phyloP scores from a whole-genome alignment of 2,888 invertebrate genomes.

The Geophilus truncorum region DNA sequence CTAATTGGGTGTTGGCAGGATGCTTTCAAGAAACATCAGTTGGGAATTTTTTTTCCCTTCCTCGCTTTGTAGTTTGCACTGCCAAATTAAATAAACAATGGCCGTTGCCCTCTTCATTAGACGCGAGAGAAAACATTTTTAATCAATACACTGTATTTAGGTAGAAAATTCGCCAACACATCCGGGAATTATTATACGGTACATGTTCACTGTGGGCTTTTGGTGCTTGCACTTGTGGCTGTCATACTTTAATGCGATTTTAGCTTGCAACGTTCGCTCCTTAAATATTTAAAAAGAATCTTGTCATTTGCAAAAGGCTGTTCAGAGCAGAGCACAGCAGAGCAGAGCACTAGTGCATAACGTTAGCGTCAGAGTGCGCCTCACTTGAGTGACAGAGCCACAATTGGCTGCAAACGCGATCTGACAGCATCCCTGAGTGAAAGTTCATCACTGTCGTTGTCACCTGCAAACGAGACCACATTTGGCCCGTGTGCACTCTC shows the following conservation, averaged over 20 bases:
- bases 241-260: conserved; percentile 7
- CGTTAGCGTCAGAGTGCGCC: conserved; percentile 22
- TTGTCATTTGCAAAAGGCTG: conserved; percentile 18
- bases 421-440: conserved; percentile 27
- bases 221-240: not conserved
- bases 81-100: not conserved
- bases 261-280: not conserved
- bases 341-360: conserved; percentile 20
- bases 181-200: too few relatives aligned
- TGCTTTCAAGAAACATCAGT: conserved; percentile 7
- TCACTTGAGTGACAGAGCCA: conserved; percentile 21
- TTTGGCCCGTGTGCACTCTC: conserved; percentile 27
- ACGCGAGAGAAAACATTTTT: too few relatives aligned
- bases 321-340: not conserved
- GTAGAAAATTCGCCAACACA: too few relatives aligned
- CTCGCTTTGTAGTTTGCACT: not conserved
- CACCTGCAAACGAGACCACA: conserved; percentile 27
- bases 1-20: conserved; percentile 24
- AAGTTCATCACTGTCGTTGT: conserved; percentile 27
- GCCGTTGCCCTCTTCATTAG: not conserved
- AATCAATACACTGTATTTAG: not conserved
- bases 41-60: not conserved
- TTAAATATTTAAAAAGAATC: conserved; percentile 17
- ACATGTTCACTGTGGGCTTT: too few relatives aligned
- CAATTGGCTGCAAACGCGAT: conserved; percentile 27